Base-by-base conservation (phyloP, 1,140 invertebrate genomes). In the Ceratina calcarata region DNA sequence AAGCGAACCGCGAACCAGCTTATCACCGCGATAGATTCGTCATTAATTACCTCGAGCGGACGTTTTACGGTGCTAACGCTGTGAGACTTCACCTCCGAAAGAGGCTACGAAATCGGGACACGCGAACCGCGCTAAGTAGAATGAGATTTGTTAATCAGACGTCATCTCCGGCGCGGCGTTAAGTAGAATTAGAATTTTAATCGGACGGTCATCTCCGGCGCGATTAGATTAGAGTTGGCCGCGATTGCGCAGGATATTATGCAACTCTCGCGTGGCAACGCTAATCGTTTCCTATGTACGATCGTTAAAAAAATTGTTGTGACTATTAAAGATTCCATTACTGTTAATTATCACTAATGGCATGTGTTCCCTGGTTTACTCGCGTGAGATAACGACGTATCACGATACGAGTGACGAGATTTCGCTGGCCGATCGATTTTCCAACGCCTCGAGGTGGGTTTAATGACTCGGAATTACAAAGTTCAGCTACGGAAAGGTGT, bases 11-110 rank as follows among this genome's bases (percentile, higher is more conserved):
- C 20, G 1, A 15, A 24, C n/a, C n/a, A 16, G 22, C 45, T 62
- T 70, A 78, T 78, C 75, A 51, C 45, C 15, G n/a, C 57, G 45
- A 78, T 78, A 71, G 70, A 62, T 78, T 71, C n/a, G 67, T 70
- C 53, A 68, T 68, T 69, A 62, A 78, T 61, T 49, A 37, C 68
- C 45, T 49, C 32, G n/a, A n/a, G 15, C 32, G 15, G 32, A 8
- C n/a, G 64, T 66, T 72, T 72, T 24, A 18, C 16, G 27, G 27
- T 49, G 6, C 37, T 45, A 45, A 45, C 37, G 37, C 37, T 10
- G 37, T 45, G 37, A 8, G 37, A 45, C 10, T 45, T 45, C 2
- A 45, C 2, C 37, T 45, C 10, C 10, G 37, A 45, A 45, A 45
- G 37, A 45, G 37, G 6, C 6, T 45, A 45, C 37, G 37, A 45